These are phyloP conservation scores for Taphrorychus bicolor DNA, from an alignment of 2,888 invertebrate genomes.

Conservation along the genomic window DNA sequence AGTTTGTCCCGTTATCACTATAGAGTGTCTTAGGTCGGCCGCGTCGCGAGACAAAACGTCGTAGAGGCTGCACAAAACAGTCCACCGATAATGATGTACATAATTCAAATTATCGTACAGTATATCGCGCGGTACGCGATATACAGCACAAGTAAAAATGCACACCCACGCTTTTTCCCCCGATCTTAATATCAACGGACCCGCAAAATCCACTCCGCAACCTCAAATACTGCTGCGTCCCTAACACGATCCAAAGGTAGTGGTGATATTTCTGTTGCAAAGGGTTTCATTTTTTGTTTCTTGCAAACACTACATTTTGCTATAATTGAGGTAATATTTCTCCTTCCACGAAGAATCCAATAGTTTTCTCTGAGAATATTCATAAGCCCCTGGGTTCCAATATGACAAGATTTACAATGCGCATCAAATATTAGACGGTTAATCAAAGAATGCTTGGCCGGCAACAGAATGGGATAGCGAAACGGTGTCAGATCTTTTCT, in stretches of 20 bases:
- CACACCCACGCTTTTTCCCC: constrained; percentile 38
- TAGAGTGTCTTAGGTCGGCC: constrained; percentile 23
- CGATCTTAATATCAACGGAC: constrained; percentile 51
- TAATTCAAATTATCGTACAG: constrained; percentile 30
- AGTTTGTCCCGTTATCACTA: constrained; percentile 35
- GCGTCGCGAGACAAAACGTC: constrained; percentile 27
- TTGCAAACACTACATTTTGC: constrained; percentile 42
- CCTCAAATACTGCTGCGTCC: constrained; percentile 49
- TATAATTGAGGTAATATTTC: constrained; percentile 36
- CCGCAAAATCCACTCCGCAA: constrained; percentile 54
- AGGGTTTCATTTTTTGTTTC: too few species aligned
- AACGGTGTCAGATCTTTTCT: constrained; percentile 27
- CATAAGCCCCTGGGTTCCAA: constrained; percentile 42
- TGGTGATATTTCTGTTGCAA: too few species aligned
- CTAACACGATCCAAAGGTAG: constrained; percentile 49
- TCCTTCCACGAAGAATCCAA: constrained; percentile 44
- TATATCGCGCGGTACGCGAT: constrained; percentile 38
- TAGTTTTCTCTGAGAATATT: constrained; percentile 43
- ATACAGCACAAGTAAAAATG: constrained; percentile 37
- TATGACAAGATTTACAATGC: constrained; percentile 36
- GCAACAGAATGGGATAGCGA: constrained; percentile 34
- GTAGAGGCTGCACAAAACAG: constrained; percentile 43
- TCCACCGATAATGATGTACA: constrained; percentile 45
- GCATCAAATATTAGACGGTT: constrained; percentile 21
- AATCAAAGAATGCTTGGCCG: constrained; percentile 32